Evolutionary conservation across 2,797 vertebrate genomes (phyloP).

Genomic region (Allobates femoralis): DNA sequence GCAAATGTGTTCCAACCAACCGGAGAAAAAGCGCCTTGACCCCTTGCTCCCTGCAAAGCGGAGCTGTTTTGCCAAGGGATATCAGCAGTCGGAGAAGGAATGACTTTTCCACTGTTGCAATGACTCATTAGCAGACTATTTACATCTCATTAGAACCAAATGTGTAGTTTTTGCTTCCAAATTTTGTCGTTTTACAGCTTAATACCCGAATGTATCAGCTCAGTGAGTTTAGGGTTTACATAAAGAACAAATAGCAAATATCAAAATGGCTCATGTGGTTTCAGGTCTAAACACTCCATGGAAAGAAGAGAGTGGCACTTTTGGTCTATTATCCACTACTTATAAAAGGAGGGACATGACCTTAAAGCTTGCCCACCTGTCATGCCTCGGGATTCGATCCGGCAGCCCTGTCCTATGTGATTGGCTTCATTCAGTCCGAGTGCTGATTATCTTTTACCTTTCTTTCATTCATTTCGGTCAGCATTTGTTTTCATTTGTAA

Average conservation of each 20-base stretch:
- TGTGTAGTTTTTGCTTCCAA: background rate
- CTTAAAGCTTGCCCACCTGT: too few species aligned
- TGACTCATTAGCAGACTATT: constrained; percentile 59
- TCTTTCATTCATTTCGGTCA: too few species aligned
- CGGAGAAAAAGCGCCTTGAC: constrained; percentile 11
- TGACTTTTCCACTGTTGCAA: constrained; percentile 65
- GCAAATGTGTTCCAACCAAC: constrained; percentile 47
- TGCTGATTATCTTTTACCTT: too few species aligned
- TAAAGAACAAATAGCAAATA: background rate
- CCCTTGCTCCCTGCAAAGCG: constrained; percentile 30
- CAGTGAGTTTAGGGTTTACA: background rate
- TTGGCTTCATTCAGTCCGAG: too few species aligned
- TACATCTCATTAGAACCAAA: constrained; percentile 30
- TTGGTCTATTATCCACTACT: background rate
- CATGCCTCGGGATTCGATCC: too few species aligned
- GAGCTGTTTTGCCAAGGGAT: constrained; percentile 64
- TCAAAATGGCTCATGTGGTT: background rate
- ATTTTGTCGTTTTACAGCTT: background rate
- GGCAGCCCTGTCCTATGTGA: too few species aligned
- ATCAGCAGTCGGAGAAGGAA: constrained; percentile 12
- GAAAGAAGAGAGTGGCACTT: background rate
- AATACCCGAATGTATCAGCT: background rate
- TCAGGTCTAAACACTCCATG: too few species aligned
- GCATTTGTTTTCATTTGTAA: too few species aligned
- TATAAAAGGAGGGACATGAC: background rate